Evolutionary conservation across 2,797 vertebrate genomes (phyloP).

Genomic region (Molossus alvarezi): DNA sequence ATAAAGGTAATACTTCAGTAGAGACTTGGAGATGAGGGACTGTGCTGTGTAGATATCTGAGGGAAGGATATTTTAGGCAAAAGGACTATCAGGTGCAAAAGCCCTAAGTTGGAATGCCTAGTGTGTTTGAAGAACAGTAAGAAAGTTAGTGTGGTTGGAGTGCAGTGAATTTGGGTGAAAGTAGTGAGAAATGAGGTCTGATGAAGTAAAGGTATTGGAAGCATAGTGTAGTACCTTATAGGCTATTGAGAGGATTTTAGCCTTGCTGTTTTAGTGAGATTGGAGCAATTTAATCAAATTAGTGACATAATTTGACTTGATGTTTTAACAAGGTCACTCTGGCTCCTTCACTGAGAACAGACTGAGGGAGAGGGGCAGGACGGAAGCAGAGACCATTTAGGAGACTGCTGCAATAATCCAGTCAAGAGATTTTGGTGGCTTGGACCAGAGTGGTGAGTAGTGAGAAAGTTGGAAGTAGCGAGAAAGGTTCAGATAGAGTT

Average conservation of each 20-base stretch:
- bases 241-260: neutral
- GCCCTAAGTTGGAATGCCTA: neutral
- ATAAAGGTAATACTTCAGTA: neutral
- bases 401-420: neutral
- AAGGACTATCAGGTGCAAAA: neutral
- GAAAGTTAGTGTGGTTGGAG: neutral
- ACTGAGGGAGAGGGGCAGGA: neutral
- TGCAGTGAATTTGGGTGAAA: neutral
- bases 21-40: neutral
- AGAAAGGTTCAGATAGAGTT: neutral
- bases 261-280: neutral
- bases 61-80: neutral
- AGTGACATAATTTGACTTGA: constrained; percentile 54
- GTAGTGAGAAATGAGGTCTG: neutral
- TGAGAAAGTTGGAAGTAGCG: neutral
- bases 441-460: neutral
- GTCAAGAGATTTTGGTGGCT: neutral
- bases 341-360: neutral
- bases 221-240: neutral
- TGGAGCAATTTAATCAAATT: constrained; percentile 53
- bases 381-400: neutral
- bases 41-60: neutral
- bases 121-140: neutral
- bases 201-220: neutral
- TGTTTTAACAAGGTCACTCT: neutral